phyloP scores from a whole-genome alignment of 2,113 vertebrate genomes.

The Maccullochella peelii region DNA sequence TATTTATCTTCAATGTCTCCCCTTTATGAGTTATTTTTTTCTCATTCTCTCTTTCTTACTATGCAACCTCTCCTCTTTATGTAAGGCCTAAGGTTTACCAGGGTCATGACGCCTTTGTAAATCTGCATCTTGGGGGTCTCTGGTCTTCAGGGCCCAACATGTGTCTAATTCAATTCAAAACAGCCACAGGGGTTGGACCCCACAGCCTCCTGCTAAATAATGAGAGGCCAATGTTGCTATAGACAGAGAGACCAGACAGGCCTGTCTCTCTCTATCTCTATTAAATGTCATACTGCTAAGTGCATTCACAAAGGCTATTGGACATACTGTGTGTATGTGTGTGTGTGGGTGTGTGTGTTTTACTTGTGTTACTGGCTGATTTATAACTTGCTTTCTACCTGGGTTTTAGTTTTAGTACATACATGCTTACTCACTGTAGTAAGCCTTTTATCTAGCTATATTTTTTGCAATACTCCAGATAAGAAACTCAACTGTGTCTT shows the following conservation, averaged over 20 bases:
- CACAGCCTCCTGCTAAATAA: conserved; percentile 46
- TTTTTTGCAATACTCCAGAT: background rate
- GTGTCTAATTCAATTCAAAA: conserved; percentile 60
- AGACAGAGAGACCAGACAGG: conserved; percentile 50
- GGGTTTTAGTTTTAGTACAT: background rate
- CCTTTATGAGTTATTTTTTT: background rate
- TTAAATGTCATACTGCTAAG: conserved; percentile 46
- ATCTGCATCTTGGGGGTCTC: conserved; percentile 34
- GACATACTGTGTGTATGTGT: background rate
- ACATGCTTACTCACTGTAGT: too few species aligned
- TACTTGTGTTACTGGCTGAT: conserved; percentile 10
- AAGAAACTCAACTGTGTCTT: background rate
- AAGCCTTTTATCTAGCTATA: background rate
- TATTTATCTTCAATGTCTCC: background rate
- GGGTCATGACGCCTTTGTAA: conserved; percentile 15
- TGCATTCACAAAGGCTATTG: conserved; percentile 48
- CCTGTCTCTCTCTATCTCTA: conserved; percentile 58
- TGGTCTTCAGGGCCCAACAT: conserved; percentile 42
- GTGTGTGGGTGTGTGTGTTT: conserved; percentile 9
- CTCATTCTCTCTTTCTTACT: background rate
- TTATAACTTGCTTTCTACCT: background rate
- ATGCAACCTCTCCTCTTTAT: background rate
- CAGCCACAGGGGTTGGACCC: conserved; percentile 44
- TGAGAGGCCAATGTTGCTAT: conserved; percentile 42
- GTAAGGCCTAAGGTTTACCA: conserved; percentile 16